Percentiles rank a stretch among this genome's conserved stretches.
phyloP scores from a whole-genome alignment of 2,113 vertebrate genomes.

The Podarcis muralis region DNA sequence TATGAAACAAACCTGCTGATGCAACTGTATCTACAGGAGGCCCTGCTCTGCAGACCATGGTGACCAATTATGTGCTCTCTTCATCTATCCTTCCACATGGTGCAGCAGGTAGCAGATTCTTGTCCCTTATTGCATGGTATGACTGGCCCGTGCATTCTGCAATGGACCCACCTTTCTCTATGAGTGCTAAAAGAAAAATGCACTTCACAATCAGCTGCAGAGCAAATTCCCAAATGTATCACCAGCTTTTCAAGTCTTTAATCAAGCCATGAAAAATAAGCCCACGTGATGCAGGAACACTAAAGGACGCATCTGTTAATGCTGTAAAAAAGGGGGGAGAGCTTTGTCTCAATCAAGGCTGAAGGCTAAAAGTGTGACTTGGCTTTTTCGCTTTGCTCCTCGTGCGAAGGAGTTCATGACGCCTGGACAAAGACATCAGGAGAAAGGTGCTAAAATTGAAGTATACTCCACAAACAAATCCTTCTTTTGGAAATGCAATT shows the following conservation, averaged over 20 bases:
- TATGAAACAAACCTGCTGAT: no score
- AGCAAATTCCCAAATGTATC: background rate
- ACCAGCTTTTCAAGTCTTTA: background rate
- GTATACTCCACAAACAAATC: slow-evolving; percentile 60
- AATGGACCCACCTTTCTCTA: background rate
- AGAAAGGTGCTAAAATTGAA: slow-evolving; percentile 51
- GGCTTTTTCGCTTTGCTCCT: background rate
- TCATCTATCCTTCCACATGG: no score
- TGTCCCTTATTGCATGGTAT: no score
- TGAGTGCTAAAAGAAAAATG: background rate
- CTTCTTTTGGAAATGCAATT: slow-evolving; percentile 71
- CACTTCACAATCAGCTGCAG: background rate
- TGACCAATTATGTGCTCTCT: no score
- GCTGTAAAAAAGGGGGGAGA: background rate
- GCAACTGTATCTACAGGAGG: no score
- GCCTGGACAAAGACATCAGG: slow-evolving; percentile 47
- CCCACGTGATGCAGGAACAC: no score
- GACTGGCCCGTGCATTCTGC: no score
- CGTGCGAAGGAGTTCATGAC: slow-evolving; percentile 29
- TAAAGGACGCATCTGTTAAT: background rate
- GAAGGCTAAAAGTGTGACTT: background rate
- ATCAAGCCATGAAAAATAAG: background rate
- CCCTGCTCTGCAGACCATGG: no score
- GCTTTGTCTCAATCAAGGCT: slow-evolving; percentile 1
- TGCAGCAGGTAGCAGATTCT: no score